Evolutionary conservation across 2,113 vertebrate genomes (phyloP), one percentile per base, ranked within the genome.

Genomic region (Grus americana): DNA sequence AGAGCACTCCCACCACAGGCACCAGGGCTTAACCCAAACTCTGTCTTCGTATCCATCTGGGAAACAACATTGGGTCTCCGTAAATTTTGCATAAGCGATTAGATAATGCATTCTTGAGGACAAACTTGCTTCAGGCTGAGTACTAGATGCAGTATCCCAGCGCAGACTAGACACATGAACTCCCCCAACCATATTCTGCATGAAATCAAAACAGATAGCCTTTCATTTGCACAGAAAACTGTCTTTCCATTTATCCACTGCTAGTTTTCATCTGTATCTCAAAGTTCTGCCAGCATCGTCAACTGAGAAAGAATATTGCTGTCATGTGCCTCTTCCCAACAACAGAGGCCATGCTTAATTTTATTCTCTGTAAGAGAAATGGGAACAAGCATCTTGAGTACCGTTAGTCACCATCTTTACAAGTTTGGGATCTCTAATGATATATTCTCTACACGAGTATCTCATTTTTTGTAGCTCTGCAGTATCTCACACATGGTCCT

Each of bases 151-250:
- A 0, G 18, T 76, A 55, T 50, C 12, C 21, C 44, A 38, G 12
- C 4, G 19, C 4, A 63, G 40, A 79, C 42, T 6, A 76, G 49
- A 46, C 29, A 3, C 6, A 47, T 32, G 10, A 78, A 55, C 12
- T 38, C n/a, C 12, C 11, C 34, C 36, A 67, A 4, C 12, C 0
- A 0, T 44, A 32, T 84, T 65, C 54, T 66, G n/a, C 13, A 27
- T 14, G 12, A 22, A 76, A 84, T 26, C 49, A 68, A 68, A 89
- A 55, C 11, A 72, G 29, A 50, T 10, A 30, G 6, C 3, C 11
- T 61, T 87, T 40, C 1, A 12, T 73, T 87, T 54, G 27, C 38
- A 65, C 49, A 89, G 26, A 80, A 83, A 73, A 42, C 30, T 55
- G 6, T 22, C 12, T 7, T 86, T 88, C 27, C 6, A 9, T 47